phyloP scores from a whole-genome alignment of 1,140 invertebrate species.

The Camponotus floridanus region DNA sequence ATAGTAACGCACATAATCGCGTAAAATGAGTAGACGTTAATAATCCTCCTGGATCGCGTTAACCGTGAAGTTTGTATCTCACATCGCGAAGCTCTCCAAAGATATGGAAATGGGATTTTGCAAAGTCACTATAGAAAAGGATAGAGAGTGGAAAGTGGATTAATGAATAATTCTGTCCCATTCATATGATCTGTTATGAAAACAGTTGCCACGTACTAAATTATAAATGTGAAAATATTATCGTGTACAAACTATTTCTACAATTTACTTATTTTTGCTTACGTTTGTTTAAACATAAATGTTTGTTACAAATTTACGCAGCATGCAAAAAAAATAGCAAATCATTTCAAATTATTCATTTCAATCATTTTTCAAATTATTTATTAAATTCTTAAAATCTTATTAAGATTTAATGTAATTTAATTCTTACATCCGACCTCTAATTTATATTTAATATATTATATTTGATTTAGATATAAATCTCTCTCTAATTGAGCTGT shows the following conservation, averaged over 20 bases:
- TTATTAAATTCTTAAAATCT: too few species aligned
- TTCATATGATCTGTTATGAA: slow-evolving; percentile 11
- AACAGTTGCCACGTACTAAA: not conserved
- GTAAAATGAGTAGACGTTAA: slow-evolving; percentile 32
- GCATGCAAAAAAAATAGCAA: not conserved
- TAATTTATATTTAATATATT: too few species aligned
- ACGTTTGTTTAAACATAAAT: not conserved
- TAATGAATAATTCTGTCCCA: slow-evolving; percentile 21
- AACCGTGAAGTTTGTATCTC: slow-evolving; percentile 12
- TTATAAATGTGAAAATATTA: not conserved
- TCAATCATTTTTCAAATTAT: too few species aligned
- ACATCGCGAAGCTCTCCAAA: slow-evolving; percentile 27
- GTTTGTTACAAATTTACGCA: not conserved
- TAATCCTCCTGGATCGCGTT: slow-evolving; percentile 40
- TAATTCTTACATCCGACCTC: too few species aligned
- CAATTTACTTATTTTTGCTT: not conserved
- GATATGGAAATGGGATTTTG: slow-evolving; percentile 40
- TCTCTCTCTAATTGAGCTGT: too few species aligned
- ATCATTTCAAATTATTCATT: not conserved
- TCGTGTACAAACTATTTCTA: not conserved
- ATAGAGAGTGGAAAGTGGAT: slow-evolving; percentile 42
- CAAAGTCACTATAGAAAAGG: slow-evolving; percentile 21
- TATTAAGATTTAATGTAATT: too few species aligned
- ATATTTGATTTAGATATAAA: too few species aligned
- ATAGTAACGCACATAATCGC: not conserved